Evolutionary conservation across 1,140 invertebrate species (phyloP), one percentile per base, ranked within the genome.

Genomic region (Centruroides vittatus): DNA sequence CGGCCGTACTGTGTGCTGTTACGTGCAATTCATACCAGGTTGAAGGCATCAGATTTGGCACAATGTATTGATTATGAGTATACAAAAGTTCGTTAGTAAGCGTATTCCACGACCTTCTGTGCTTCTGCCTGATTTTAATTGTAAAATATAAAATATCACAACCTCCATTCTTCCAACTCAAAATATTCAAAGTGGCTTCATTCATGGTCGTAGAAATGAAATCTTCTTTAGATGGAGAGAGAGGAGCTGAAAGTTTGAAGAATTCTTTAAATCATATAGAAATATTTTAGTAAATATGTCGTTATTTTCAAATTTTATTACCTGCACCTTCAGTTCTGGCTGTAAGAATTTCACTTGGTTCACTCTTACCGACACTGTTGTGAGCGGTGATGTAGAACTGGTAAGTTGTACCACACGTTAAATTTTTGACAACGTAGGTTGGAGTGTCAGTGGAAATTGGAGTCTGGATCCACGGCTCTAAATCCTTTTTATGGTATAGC

Each of bases 381-480:
- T 86, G 89, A 5, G 89, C 88, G 0, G 87, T 89, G 48, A 92
- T 83, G 71, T 91, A 92, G 50, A 92, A 78, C 69, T 91, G 86
- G 72, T 93, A 93, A 35, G 83, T 80, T 0, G 86, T 89, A 12
- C 89, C 89, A 70, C 89, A 92, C 64, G 82, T 78, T 13, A 93
- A 74, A 11, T 81, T 79, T 46, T 81, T 81, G 34, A 90, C 73
- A 5, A 83, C 83, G 67, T 84, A 80, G 76, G 59, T 83, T 84
- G 87, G 34, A 89, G 73, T 47, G 79, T 78, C 80, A 81, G 53
- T n/a, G 62, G 62, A 59, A n/a, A 64, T 23, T 13, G 58, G 59
- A 3, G 55, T 55, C 47, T 64, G 57, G 3, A 50, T 13, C 62
- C 62, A 64, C 10, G 51, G 51, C 3, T 53, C 51, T 23, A 23